Base-by-base conservation (phyloP, 1,140 invertebrate species). In the Drosophila tristis region DNA sequence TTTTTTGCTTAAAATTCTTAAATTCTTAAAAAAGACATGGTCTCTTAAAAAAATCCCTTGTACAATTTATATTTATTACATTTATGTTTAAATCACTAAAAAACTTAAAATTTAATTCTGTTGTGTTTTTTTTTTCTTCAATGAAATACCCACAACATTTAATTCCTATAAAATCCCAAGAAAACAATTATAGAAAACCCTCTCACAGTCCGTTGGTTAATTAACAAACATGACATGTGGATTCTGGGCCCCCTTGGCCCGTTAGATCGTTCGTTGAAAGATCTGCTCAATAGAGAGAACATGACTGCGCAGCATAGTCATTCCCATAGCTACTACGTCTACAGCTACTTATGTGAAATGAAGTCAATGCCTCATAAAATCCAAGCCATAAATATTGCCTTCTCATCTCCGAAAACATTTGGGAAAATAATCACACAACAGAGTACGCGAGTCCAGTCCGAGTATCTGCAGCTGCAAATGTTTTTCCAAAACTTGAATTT, bases 201-300 rank as follows among this genome's bases (percentile, higher is more conserved):
- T 20, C 45, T 13, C 16, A 25, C 2, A n/a, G 2, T 4, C 5
- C 6, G 42, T 16, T 8, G 51, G 51, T 16, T 57, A 68, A 58
- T 68, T 70, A 70, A 48, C 13, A 57, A 35, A 42, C 7, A 39
- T 70, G 66, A 70, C 43, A 13, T 50, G 35, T 55, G 26, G 15
- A 5, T 58, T 70, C 35, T 31, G 2, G 11, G 11, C 20, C 20
- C 11, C 13, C 20, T 16, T 16, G 16, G 16, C 16, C 66, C 39
- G 60, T 65, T 68, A 68, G 60, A n/a, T 53, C 47, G 44, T 31
- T 39, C 35, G 15, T 68, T 31, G 31, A 66, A 53, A 66, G 16
- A 50, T 44, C 44, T 15, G 4, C 31, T 43, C 25, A 54, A 67
- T 23, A 23, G 13, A 26, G 26, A 65, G 25, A 67, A 29, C 66